Conservation (phyloP, 2,113 vertebrate genomes). For the Crocuta crocuta region DNA sequence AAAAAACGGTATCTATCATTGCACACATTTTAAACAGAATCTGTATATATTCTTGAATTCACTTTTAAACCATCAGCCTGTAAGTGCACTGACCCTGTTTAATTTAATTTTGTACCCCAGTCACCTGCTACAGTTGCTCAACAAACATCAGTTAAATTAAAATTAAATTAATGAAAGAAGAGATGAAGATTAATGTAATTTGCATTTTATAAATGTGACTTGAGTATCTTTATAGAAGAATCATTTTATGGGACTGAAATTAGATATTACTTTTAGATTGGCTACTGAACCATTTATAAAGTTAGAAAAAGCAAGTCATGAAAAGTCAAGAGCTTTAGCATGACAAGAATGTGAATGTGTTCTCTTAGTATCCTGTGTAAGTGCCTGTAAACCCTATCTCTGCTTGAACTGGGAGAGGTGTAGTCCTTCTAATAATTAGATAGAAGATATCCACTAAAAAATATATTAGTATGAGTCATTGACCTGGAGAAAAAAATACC, state of each 20-base stretch:
- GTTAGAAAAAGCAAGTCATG: background rate
- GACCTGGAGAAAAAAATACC: background rate
- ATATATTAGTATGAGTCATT: background rate
- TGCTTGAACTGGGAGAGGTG: background rate
- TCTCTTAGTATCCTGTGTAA: background rate
- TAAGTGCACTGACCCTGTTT: background rate
- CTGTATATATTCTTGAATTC: background rate
- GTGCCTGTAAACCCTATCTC: background rate
- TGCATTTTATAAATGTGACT: background rate
- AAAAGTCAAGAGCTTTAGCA: background rate
- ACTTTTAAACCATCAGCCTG: background rate
- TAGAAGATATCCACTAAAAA: background rate
- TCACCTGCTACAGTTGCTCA: background rate
- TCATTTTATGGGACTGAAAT: background rate
- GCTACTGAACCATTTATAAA: background rate
- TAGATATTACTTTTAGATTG: background rate
- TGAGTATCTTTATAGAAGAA: background rate
- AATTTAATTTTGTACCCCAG: background rate
- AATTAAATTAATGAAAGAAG: background rate
- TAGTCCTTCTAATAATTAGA: background rate
- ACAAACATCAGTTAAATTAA: background rate
- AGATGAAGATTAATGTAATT: background rate
- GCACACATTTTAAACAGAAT: background rate
- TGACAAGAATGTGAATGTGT: background rate
- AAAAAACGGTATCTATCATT: background rate